Evolutionary conservation across 30 jellyfish, hydroid and myxozoan genomes (phyloP).

Genomic region (Clytia hemisphaerica): DNA sequence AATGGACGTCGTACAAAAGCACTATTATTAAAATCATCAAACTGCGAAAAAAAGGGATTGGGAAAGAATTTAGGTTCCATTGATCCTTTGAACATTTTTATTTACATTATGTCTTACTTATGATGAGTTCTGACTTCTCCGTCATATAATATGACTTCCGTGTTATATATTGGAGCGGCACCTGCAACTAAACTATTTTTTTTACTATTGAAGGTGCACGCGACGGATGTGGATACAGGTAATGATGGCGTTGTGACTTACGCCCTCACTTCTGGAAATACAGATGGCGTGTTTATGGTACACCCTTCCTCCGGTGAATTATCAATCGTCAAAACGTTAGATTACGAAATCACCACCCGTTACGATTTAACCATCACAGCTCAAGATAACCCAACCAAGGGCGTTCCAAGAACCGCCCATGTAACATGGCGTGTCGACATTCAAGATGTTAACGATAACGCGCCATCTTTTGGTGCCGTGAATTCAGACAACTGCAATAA

Average conservation of each 20-base stretch:
- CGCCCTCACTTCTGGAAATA: constrained; percentile 46
- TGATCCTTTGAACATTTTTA: too few relatives aligned
- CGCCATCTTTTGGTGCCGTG: constrained; percentile 42
- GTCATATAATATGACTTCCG: too few relatives aligned
- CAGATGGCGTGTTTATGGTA: constrained; percentile 16
- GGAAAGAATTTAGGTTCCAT: too few relatives aligned
- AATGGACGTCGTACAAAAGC: too few relatives aligned
- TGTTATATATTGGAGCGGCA: too few relatives aligned
- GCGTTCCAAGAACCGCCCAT: constrained; percentile 28
- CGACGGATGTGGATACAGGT: constrained; percentile 68
- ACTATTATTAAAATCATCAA: too few relatives aligned
- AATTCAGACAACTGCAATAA: constrained; percentile 13
- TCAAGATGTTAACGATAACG: constrained; percentile 64
- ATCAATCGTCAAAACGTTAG: constrained; percentile 23
- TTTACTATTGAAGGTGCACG: constrained; percentile 11
- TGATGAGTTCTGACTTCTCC: too few relatives aligned
- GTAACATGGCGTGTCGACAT: constrained; percentile 31
- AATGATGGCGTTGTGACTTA: constrained; percentile 56
- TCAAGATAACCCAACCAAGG: constrained; percentile 30
- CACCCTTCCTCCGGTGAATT: constrained; percentile 26
- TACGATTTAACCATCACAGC: constrained; percentile 46
- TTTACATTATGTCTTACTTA: too few relatives aligned
- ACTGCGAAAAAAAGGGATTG: too few relatives aligned
- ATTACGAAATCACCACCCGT: constrained; percentile 46
- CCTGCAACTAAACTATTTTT: neutral